A percentile compares a stretch with the other conserved stretches of the same genome.
These are phyloP conservation scores for Caprella mutica DNA, from an alignment of 2,888 invertebrate genomes.

Conservation along the genomic window DNA sequence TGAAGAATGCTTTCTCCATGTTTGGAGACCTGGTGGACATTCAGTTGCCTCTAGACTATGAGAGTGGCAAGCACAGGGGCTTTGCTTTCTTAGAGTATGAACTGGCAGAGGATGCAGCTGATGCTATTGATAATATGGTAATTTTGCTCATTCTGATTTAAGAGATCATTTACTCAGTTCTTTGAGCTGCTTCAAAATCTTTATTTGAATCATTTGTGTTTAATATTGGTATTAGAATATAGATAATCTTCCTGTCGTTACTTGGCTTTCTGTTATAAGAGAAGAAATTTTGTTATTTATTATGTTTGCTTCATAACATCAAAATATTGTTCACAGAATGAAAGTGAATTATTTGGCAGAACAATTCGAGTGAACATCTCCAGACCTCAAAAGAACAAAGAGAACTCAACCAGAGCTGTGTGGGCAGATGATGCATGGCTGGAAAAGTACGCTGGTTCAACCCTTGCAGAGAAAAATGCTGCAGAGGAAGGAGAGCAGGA, in stretches of 20 bases:
- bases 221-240: too few relatives aligned
- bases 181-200: too few relatives aligned
- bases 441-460: conserved; percentile 80
- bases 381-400: conserved; percentile 90
- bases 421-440: conserved; percentile 99
- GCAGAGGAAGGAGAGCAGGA: not conserved
- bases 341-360: conserved; percentile 91
- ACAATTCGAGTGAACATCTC: conserved; percentile 94
- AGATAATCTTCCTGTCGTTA: not conserved
- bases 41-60: conserved; percentile 95
- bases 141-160: conserved; percentile 29
- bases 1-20: conserved; percentile 94
- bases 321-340: conserved; percentile 55
- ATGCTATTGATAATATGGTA: conserved; percentile 98
- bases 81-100: conserved; percentile 99
- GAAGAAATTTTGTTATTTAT: not conserved
- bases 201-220: too few relatives aligned
- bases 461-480: conserved; percentile 36
- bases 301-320: not conserved
- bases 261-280: not conserved
- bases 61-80: conserved; percentile 92
- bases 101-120: conserved; percentile 91
- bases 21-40: conserved; percentile 92
- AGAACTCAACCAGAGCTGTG: conserved; percentile 85
- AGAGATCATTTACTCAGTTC: not conserved